phyloP scores from a whole-genome alignment of 2,888 invertebrate species.

The Lacanobia oleracea region DNA sequence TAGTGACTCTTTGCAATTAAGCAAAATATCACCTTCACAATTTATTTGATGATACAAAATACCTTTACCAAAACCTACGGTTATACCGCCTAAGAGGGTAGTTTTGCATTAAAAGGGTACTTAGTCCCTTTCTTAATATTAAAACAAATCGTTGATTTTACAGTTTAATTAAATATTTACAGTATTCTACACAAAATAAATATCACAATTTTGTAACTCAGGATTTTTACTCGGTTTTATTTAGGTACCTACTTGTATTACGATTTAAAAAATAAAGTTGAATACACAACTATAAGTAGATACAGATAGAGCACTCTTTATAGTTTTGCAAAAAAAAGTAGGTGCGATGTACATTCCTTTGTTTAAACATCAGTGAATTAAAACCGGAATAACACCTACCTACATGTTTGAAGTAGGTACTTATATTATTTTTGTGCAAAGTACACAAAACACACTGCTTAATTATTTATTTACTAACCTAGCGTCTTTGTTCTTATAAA shows the following conservation, averaged over 20 bases:
- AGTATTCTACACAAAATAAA: slow-evolving; percentile 65
- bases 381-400: background rate
- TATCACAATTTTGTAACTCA: slow-evolving; percentile 68
- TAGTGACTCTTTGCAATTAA: background rate
- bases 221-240: slow-evolving; percentile 26
- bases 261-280: slow-evolving; percentile 1
- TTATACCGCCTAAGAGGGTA: too few relatives aligned
- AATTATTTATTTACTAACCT: slow-evolving; percentile 1
- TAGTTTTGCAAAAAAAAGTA: background rate
- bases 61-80: too few relatives aligned
- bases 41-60: too few relatives aligned
- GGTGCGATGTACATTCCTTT: background rate
- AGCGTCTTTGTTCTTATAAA: background rate
- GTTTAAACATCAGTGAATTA: background rate
- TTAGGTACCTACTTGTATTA: slow-evolving; percentile 29
- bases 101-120: background rate
- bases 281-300: background rate
- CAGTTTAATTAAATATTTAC: slow-evolving; percentile 68
- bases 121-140: background rate
- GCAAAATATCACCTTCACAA: too few relatives aligned
- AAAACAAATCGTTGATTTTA: slow-evolving; percentile 29
- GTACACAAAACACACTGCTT: slow-evolving; percentile 14
- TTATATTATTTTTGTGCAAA: slow-evolving; percentile 9
- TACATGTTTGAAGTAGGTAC: background rate
- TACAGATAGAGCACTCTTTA: background rate